Evolutionary conservation across 2,888 invertebrate species (phyloP), one percentile per base, ranked within the genome.

Genomic region (Meiosimyza decipiens): DNA sequence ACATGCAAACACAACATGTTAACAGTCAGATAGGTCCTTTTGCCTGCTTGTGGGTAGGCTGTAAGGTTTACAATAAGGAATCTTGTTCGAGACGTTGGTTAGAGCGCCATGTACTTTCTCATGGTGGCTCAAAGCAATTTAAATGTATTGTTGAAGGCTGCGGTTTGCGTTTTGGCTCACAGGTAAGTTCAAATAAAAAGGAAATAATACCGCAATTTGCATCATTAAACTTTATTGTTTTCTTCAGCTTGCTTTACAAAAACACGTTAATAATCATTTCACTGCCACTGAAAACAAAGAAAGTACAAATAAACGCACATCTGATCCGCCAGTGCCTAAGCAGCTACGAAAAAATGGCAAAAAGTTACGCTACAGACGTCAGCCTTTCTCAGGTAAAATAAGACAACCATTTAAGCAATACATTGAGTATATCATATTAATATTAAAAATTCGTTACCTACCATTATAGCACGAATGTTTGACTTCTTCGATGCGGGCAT

Each of bases 111-210:
- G 94, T 97, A 60, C 88, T 96, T 65, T 93, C 93, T 0, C 98
- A 98, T 87, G 94, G 94, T 72, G 96, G 96, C 60, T 96, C 94
- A 87, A 97, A 97, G 86, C 97, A 97, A 33, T 97, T 96, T 89
- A 92, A 95, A 82, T 98, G 98, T 88, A 97, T 98, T 86, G 95
- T 98, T 80, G 96, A 96, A 84, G 94, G 96, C 81, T 98, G 98
- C 88, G 95, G 96, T 80, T 91, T 91, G 81, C 89, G 95, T 82
- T 95, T 95, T 85, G 94, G 94, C 82, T 94, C 94, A 75, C 95
- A 95, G 93, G 95, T 95, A 90, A 85, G 88, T 87, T 51, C 28
- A 52, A 40, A 18, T 13, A 64, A 40, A 81, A 64, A 50, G 15
- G 4, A 7, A 64, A 50, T 22, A 18, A 1, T 12, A 12, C 9